Base-by-base conservation (phyloP, 2,797 vertebrate species). In the Natrix natrix region DNA sequence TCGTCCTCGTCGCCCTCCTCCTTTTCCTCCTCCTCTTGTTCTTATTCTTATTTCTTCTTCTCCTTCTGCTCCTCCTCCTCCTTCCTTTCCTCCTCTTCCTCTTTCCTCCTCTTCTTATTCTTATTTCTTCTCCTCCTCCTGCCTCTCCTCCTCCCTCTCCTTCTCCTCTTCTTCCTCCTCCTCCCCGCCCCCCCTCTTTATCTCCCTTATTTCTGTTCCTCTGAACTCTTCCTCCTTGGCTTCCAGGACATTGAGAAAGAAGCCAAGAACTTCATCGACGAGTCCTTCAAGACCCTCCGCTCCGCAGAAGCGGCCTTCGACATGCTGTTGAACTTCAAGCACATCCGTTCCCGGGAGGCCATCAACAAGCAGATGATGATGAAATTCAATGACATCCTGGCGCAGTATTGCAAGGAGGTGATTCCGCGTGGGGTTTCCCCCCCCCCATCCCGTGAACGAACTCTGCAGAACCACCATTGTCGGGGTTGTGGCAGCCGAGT, bases 361-460 rank as follows among this genome's bases (percentile, higher is more conserved):
- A 96, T 99, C 95, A 98, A 98, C 74, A 98, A 97, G 32, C 98
- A 99, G 94, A 96, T 99, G 98, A 99, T 98, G 98, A 98, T 96
- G 97, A 99, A 99, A 91, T 99, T 99, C 92, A 97, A 97, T 14
- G 98, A 99, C 87, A 97, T 99, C 93, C 96, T 99, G 93, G 95
- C 95, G n/a, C 98, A 99, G 93, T 99, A 98, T 92, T 98, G 97
- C 94, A 99, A 98, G 98, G 99, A 99, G 99, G 99, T 99, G 96
- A 87, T 94, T 32, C 4, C 4, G 11, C 24, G 37, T 43, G 43
- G 2, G 0, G 26, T 8, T 4, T 7, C 59, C 26, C 26, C 61
- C 4, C 11, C 86, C 14, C 26, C n/a, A 7, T 87, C 32, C 11
- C 20, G 3, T 43, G 69, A 14, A n/a, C 2, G 11, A 43, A 17